Conservation (phyloP, 2,113 vertebrate species). For the Sclerurus mexicanus region DNA sequence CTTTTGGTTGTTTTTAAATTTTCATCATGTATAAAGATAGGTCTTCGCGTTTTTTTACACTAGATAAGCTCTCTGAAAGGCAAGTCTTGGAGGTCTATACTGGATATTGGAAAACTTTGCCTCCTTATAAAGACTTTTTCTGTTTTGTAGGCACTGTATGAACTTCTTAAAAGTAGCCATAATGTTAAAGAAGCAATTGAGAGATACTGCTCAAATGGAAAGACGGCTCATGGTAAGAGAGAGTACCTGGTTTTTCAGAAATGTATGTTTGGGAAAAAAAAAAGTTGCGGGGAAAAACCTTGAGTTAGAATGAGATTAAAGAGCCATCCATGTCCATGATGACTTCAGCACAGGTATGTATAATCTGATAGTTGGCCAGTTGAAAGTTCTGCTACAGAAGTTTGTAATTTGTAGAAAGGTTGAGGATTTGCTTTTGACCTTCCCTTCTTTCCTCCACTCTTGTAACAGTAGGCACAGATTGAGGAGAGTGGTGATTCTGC, state of each 20-base stretch:
- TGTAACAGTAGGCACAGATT: not conserved
- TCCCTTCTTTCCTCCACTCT: not conserved
- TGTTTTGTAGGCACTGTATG: slow-evolving; percentile 84
- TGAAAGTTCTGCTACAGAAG: not conserved
- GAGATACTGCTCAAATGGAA: slow-evolving; percentile 84
- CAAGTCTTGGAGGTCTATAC: not conserved
- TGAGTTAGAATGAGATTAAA: not conserved
- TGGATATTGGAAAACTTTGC: not conserved
- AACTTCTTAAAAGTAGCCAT: slow-evolving; percentile 92
- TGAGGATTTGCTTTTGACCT: not conserved
- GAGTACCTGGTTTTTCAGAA: not conserved
- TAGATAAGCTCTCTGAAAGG: not conserved
- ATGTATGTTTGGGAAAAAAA: not conserved
- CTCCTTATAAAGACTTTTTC: not conserved
- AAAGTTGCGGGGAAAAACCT: not conserved
- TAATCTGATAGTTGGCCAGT: not conserved
- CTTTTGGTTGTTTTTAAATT: not conserved
- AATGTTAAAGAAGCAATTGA: slow-evolving; percentile 88
- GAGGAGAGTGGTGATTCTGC: not conserved
- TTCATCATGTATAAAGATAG: not conserved
- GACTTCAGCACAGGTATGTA: not conserved
- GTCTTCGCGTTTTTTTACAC: not conserved
- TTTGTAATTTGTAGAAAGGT: not conserved
- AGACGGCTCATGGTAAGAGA: slow-evolving; percentile 85
- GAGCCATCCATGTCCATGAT: not conserved